phyloP scores from a whole-genome alignment of 2,888 invertebrate genomes.

The Eledona agricola region DNA sequence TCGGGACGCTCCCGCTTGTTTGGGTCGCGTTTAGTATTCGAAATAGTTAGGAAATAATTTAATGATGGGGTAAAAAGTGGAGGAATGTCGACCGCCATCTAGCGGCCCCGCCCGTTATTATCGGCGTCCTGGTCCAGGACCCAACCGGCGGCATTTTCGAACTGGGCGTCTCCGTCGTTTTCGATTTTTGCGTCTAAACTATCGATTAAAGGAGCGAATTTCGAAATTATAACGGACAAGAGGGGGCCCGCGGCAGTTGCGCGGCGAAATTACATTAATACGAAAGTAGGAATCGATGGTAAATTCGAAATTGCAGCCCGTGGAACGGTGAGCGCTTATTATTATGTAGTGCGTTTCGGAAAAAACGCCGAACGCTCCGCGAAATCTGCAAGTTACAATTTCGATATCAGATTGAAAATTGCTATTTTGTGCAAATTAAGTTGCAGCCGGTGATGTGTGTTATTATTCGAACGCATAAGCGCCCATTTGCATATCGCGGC shows the following conservation, averaged over 20 bases:
- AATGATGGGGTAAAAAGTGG: too few relatives aligned
- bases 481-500: constrained; percentile 55
- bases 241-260: constrained; percentile 53
- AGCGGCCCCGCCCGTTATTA: too few relatives aligned
- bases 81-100: too few relatives aligned
- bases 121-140: too few relatives aligned
- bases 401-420: constrained; percentile 63
- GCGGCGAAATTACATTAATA: constrained; percentile 62
- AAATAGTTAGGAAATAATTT: too few relatives aligned
- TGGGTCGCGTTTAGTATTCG: background rate
- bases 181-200: constrained; percentile 3
- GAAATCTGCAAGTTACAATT: constrained; percentile 58
- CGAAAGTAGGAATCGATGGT: constrained; percentile 57
- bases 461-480: constrained; percentile 55
- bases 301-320: constrained; percentile 62
- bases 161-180: too few relatives aligned
- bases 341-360: constrained; percentile 57
- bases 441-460: constrained; percentile 59
- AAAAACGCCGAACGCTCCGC: constrained; percentile 53
- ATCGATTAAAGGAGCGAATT: constrained; percentile 46
- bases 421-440: constrained; percentile 62
- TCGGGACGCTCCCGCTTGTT: background rate
- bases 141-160: too few relatives aligned
- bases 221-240: constrained; percentile 50
- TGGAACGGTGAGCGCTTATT: constrained; percentile 53